phyloP scores from a whole-genome alignment of 2,113 vertebrate species.

The Choloepus hoffmanni region DNA sequence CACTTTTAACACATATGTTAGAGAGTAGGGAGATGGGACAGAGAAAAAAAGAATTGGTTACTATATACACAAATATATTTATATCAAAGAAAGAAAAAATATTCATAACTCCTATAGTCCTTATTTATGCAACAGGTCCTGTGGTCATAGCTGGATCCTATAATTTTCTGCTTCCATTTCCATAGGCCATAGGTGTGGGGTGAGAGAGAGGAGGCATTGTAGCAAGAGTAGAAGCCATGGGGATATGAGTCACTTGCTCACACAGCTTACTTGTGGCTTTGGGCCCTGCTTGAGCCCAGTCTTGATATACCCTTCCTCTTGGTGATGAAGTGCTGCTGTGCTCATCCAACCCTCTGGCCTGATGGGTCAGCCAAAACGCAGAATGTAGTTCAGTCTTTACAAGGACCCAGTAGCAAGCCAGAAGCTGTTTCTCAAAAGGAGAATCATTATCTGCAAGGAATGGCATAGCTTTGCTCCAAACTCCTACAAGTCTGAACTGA shows the following conservation, averaged over 20 bases:
- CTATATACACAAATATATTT: background rate
- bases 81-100: background rate
- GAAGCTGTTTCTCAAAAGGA: background rate
- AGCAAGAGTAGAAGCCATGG: background rate
- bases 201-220: background rate
- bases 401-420: background rate
- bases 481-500: background rate
- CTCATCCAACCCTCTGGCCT: background rate
- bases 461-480: slow-evolving; percentile 16
- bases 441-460: background rate
- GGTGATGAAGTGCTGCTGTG: background rate
- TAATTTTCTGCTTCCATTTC: background rate
- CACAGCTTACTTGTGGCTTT: background rate
- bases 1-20: background rate
- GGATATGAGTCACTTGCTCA: background rate
- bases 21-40: background rate
- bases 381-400: background rate
- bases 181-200: background rate
- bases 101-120: background rate
- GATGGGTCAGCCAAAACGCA: background rate
- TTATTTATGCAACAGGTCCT: background rate
- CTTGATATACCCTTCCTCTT: background rate
- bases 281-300: background rate
- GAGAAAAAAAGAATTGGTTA: background rate
- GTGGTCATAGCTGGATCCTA: background rate